Base-by-base conservation (phyloP, 2,113 vertebrate species). In the Sardina pilchardus region DNA sequence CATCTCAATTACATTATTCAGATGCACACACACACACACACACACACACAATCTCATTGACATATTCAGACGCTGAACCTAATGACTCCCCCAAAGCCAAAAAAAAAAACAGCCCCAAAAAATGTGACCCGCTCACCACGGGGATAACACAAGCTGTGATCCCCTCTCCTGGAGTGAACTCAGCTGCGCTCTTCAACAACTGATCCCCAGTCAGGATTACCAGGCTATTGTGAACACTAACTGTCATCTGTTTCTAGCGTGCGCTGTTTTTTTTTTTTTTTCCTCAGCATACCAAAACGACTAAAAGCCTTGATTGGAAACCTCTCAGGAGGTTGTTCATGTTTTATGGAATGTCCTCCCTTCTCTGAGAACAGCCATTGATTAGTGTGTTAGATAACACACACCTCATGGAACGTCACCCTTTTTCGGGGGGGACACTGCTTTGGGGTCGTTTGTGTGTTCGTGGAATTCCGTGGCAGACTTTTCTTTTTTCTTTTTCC, bases 1-100 rank as follows among this genome's bases (percentile, higher is more conserved):
- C 87, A 87, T 39, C 63, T 71, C 63, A 30, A 71, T n/a, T n/a
- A n/a, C n/a, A n/a, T n/a, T n/a, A n/a, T n/a, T n/a, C n/a, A n/a
- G n/a, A n/a, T n/a, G n/a, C n/a, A n/a, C n/a, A n/a, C n/a, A n/a
- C n/a, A n/a, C n/a, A n/a, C n/a, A n/a, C n/a, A n/a, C n/a, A n/a
- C n/a, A n/a, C n/a, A n/a, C n/a, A n/a, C n/a, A n/a, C n/a, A n/a
- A 87, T 39, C 63, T 71, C 63, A 30, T 34, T 71, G 63, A 71
- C 63, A 71, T 71, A 71, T 71, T 71, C 63, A 30, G 26, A 26
- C 63, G n/a, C n/a, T 71, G 63, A 71, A 71, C 63, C 8, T 71
- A 71, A 71, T 71, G 63, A 71, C 63, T 71, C 63, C 63, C 63
- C 63, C n/a, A 30, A 71, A 71, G 30, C 9, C 10, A 71, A 71